These are phyloP conservation scores for Octomys mimax DNA, from an alignment of 2,797 vertebrate species.

Conservation along the genomic window DNA sequence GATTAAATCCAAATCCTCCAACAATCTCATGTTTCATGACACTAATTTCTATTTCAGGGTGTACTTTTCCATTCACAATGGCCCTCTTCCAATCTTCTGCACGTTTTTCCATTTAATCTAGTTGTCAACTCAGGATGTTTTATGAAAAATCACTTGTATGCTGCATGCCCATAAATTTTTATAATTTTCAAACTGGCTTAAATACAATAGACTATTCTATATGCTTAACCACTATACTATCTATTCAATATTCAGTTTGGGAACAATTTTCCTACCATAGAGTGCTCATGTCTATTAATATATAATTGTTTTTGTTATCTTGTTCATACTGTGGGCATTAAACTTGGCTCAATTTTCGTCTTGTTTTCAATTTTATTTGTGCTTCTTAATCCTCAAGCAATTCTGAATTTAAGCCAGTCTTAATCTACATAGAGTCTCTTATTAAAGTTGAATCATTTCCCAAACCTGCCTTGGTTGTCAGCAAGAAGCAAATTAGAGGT, in stretches of 20 bases:
- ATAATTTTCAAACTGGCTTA: conserved; percentile 69
- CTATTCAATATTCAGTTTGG: conserved; percentile 25
- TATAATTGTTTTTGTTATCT: background rate
- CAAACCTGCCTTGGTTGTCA: conserved; percentile 67
- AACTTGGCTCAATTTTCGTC: background rate
- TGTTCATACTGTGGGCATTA: conserved; percentile 32
- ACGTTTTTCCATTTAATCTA: conserved; percentile 78
- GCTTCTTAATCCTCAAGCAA: conserved; percentile 54
- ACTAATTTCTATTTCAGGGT: conserved; percentile 72
- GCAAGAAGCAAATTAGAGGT: conserved; percentile 57
- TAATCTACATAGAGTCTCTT: conserved; percentile 65
- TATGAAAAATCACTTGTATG: conserved; percentile 74
- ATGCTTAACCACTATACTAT: conserved; percentile 38
- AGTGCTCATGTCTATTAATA: background rate
- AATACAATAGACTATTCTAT: conserved; percentile 35
- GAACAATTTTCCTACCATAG: background rate
- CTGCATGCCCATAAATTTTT: conserved; percentile 69
- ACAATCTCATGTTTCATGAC: conserved; percentile 63
- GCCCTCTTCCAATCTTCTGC: conserved; percentile 74
- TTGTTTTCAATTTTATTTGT: conserved; percentile 63
- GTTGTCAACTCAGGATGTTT: conserved; percentile 75
- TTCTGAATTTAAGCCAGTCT: conserved; percentile 66
- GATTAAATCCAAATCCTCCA: conserved; percentile 60
- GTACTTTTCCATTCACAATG: conserved; percentile 75
- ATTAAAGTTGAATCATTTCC: conserved; percentile 70